phyloP scores from a whole-genome alignment of 1,140 invertebrate genomes.

The Hylaeus volcanicus region DNA sequence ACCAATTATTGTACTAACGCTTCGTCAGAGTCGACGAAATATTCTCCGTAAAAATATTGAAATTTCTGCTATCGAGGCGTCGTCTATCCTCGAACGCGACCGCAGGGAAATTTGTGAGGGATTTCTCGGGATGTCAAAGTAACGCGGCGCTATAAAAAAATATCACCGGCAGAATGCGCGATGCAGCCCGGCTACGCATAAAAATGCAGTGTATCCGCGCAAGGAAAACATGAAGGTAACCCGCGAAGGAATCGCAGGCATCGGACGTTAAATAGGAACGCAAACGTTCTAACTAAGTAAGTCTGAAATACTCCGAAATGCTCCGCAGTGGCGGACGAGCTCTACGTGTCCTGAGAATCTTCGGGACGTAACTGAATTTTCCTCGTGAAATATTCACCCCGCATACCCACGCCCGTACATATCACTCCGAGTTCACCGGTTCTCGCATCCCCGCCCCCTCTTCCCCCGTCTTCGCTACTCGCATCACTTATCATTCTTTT shows the following conservation, averaged over 20 bases:
- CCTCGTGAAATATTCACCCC: slow-evolving; percentile 79
- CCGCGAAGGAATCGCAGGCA: slow-evolving; percentile 57
- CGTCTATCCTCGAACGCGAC: too few relatives aligned
- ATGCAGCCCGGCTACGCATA: slow-evolving; percentile 22
- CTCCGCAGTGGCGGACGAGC: slow-evolving; percentile 66
- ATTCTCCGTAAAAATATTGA: too few relatives aligned
- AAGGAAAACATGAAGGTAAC: slow-evolving; percentile 56
- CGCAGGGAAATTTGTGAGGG: too few relatives aligned
- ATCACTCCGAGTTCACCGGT: slow-evolving; percentile 71
- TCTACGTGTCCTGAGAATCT: slow-evolving; percentile 77
- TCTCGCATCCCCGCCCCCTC: slow-evolving; percentile 15
- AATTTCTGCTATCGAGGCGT: too few relatives aligned
- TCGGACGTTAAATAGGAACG: slow-evolving; percentile 75
- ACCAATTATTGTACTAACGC: too few relatives aligned
- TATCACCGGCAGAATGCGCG: not conserved
- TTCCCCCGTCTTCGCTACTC: slow-evolving; percentile 42
- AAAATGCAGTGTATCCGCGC: slow-evolving; percentile 54
- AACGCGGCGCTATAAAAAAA: not conserved
- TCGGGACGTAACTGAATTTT: slow-evolving; percentile 78
- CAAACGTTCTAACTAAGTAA: slow-evolving; percentile 80
- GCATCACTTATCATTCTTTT: slow-evolving; percentile 34
- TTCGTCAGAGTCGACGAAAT: too few relatives aligned
- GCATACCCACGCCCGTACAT: slow-evolving; percentile 76
- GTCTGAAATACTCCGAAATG: slow-evolving; percentile 77
- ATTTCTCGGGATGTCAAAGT: too few relatives aligned